Percentiles rank a stretch among this genome's conserved stretches.
phyloP scores from a whole-genome alignment of 2,888 invertebrate genomes.

The Tachystola acroxantha region DNA sequence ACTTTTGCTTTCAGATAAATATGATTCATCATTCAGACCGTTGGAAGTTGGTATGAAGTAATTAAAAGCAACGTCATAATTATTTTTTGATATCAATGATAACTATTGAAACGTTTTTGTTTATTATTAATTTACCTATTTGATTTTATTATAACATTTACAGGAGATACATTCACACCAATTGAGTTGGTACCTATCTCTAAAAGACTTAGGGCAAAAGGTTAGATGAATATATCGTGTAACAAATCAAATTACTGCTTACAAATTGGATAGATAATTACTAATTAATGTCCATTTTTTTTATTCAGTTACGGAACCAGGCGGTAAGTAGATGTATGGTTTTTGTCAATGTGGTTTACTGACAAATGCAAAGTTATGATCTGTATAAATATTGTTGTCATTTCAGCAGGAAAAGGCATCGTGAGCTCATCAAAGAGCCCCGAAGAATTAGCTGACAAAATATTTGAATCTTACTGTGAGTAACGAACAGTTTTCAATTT shows the following conservation, averaged over 20 bases:
- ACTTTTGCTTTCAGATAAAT: neutral
- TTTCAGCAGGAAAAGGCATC: slow-evolving; percentile 48
- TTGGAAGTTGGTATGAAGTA: neutral
- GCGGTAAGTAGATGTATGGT: slow-evolving; percentile 27
- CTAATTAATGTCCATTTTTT: slow-evolving; percentile 5
- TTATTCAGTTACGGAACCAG: slow-evolving; percentile 31
- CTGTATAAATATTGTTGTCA: neutral
- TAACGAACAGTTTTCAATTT: too few species aligned
- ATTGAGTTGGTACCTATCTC: slow-evolving; percentile 43
- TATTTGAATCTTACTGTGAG: slow-evolving; percentile 53
- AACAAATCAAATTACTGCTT: too few species aligned
- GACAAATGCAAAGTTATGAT: neutral
- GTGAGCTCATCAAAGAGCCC: slow-evolving; percentile 37
- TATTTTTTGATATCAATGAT: too few species aligned
- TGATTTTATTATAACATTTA: neutral
- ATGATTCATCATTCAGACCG: neutral
- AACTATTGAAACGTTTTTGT: too few species aligned
- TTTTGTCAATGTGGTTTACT: neutral
- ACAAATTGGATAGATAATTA: neutral
- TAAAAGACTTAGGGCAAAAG: slow-evolving; percentile 34
- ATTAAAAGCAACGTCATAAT: too few species aligned
- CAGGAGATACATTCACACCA: slow-evolving; percentile 52
- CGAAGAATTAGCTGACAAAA: slow-evolving; percentile 43
- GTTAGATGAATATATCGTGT: slow-evolving; percentile 23
- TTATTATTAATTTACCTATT: too few species aligned